Evolutionary conservation across 1,140 invertebrate genomes (phyloP), one percentile per base, ranked within the genome.

Genomic region (Nasonia longicornis): DNA sequence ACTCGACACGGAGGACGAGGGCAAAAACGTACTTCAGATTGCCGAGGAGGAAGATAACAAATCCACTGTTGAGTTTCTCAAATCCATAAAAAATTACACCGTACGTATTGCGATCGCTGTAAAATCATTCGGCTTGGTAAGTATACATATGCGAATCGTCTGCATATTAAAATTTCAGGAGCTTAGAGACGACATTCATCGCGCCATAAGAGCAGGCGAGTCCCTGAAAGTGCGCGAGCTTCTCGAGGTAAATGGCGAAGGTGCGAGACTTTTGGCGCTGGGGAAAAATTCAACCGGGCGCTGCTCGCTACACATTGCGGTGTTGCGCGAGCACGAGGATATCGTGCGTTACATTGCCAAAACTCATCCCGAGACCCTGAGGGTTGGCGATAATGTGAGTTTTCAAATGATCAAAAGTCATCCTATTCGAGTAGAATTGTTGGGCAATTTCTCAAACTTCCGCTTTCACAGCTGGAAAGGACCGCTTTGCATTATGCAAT

Each of bases 401-500:
- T 26, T 58, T 52, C 64, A 29, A 64, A 67, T 78, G 14, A 6
- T 29, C 64, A 67, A 58, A 58, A n/a, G n/a, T 6, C 20, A 52
- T 16, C 48, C 11, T 14, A 52, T 58, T n/a, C 16, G 3, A 16
- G n/a, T 58, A 4, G 6, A 20, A n/a, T 3, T 1, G 31, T 20
- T 72, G 64, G 16, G 16, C 2, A 70, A 26, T 35, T 69, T 35
- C 4, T 35, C 3, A 67, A 31, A 67, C 16, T 71, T 42, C 0
- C 26, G 29, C 8, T 26, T 42, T 77, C 88, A 69, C 88, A 97
- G 96, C 88, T 98, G 90, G 95, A 97, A 86, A 93, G 96, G 85
- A 96, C 95, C 1, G 93, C 96, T 8, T 90, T 97, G 42, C 96
- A 97, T 88, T 97, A 97, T 87, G 96, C 96, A 0, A 96, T 97